Evolutionary conservation across 2,888 invertebrate species (phyloP), one percentile per base, ranked within the genome.

Genomic region (Eilema caniola): DNA sequence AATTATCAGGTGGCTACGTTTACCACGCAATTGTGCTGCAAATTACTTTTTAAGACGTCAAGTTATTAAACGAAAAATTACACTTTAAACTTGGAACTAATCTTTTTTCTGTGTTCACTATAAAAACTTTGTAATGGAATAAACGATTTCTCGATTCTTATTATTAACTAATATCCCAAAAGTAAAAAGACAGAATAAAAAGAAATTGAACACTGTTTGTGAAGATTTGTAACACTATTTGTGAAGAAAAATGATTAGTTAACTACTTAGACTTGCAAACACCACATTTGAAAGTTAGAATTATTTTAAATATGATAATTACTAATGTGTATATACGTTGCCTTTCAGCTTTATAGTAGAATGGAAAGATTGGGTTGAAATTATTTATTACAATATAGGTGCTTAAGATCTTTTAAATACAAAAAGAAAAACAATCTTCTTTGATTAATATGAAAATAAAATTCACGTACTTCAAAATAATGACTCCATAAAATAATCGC

Each of bases 1-100:
- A 82, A 82, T 83, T 77, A 86, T 83, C 83, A 80, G 71, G 68
- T 72, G 70, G 63, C 66, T 72, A 71, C 57, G 37, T 66, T 31
- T 65, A 47, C 77, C 73, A 78, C 65, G 70, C 72, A 71, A 78
- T 75, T 77, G 64, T 75, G 66, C 41, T 67, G 74, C 71, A 76
- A 85, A 80, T 83, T 76, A 76, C 78, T 75, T 76, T 77, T 71
- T 28, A 65, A 75, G 69, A 77, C 71, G 68, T 77, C 65, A 74
- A 78, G 64, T 72, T 77, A 72, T 61, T 33, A 24, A 23, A 24
- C 20, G n/a, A 53, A 53, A 53, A 53, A n/a, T 53, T 53, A 53
- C 3, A 53, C 8, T 53, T 53, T n/a, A 53, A 53, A 53, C n/a
- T 53, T 53, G 53, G 25, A 59, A 59, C 25, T 60, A 25, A 14